Percentiles rank a stretch among this genome's conserved stretches.
Evolutionary conservation across 2,888 invertebrate genomes (phyloP).

Genomic region (Arge pagana): DNA sequence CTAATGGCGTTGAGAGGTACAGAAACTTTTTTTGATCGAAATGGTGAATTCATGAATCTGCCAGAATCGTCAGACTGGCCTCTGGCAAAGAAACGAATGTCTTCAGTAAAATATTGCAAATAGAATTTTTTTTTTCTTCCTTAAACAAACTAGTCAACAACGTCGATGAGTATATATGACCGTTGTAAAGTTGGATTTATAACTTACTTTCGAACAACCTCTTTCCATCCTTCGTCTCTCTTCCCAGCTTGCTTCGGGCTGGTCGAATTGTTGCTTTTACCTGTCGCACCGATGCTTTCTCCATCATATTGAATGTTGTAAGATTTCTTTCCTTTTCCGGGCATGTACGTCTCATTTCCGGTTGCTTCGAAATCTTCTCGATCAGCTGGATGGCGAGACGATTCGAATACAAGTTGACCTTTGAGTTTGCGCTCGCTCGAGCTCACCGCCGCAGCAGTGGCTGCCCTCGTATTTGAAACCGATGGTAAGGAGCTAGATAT

Average conservation of each 20-base stretch:
- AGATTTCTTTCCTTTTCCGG: slow-evolving; percentile 57
- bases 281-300: slow-evolving; percentile 43
- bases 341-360: slow-evolving; percentile 67
- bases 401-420: slow-evolving; percentile 71
- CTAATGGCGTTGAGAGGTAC: slow-evolving; percentile 95
- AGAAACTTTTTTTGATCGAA: slow-evolving; percentile 86
- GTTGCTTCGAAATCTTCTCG: slow-evolving; percentile 75
- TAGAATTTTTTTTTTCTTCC: not conserved
- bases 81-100: slow-evolving; percentile 32
- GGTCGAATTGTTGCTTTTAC: slow-evolving; percentile 60
- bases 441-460: slow-evolving; percentile 35
- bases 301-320: slow-evolving; percentile 48
- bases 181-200: too few species aligned
- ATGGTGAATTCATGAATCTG: slow-evolving; percentile 59
- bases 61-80: slow-evolving; percentile 55
- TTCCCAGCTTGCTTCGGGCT: slow-evolving; percentile 71
- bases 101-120: not conserved
- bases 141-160: too few species aligned
- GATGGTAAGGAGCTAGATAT: slow-evolving; percentile 31
- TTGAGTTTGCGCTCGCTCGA: slow-evolving; percentile 54
- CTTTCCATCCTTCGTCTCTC: slow-evolving; percentile 96
- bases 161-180: too few species aligned
- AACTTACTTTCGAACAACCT: slow-evolving; percentile 83
- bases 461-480: slow-evolving; percentile 39
- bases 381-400: slow-evolving; percentile 73